These are phyloP conservation scores for Heliocidaris tuberculata DNA, from an alignment of 35 echinoderm and acorn worm species.

Conservation along the genomic window DNA sequence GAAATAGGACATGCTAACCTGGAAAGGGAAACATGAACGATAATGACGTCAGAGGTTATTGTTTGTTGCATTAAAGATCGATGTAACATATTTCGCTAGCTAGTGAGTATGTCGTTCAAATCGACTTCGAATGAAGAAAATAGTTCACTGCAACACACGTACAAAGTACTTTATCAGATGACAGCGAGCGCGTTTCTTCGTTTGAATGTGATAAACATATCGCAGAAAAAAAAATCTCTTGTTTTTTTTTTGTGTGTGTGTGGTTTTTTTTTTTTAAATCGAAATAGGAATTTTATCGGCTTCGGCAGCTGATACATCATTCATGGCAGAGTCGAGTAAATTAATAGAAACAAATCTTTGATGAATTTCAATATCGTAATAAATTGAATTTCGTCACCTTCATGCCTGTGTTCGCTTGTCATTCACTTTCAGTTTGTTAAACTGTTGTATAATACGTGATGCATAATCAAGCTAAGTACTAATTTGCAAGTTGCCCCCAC, in stretches of 20 bases:
- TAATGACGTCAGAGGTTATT: background rate
- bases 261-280: too few species aligned
- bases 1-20: background rate
- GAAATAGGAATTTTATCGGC: background rate
- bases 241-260: background rate
- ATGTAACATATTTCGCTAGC: background rate
- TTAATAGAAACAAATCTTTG: background rate
- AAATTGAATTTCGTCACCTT: background rate
- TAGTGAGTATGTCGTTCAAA: background rate
- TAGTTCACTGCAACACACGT: background rate
- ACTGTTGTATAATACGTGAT: too few species aligned
- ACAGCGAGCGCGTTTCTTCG: background rate
- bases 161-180: constrained; percentile 21
- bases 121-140: background rate
- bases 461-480: too few species aligned
- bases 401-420: background rate
- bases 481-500: too few species aligned
- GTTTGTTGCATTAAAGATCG: background rate
- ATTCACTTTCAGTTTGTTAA: too few species aligned
- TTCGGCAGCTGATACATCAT: background rate
- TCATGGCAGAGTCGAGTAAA: background rate
- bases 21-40: background rate
- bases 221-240: background rate
- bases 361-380: background rate
- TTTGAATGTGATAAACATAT: constrained; percentile 6